Evolutionary conservation across 1,140 invertebrate genomes (phyloP), one percentile per base, ranked within the genome.

Genomic region (Drosophila yakuba): DNA sequence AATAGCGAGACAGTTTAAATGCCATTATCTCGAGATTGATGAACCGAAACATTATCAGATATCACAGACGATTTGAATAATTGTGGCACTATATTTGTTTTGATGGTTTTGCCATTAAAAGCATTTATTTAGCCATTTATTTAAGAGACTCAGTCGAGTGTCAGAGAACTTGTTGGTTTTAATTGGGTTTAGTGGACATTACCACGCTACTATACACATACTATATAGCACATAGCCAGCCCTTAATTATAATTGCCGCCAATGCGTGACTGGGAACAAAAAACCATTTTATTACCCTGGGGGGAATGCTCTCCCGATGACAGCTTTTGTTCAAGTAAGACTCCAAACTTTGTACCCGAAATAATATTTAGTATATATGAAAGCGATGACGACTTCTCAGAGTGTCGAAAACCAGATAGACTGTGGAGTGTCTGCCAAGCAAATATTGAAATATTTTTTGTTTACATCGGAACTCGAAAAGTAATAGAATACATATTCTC

Each of bases 231-330:
- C 17, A 17, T 28, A 25, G 36, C 20, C 20, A 56, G 58, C 64
- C 66, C 43, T 58, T 41, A 58, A 72, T 72, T 72, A 72, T 28
- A 71, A 23, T 36, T 68, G 10, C 25, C 54, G 36, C 5, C 68
- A 71, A 71, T 58, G 68, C 68, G 68, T 72, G 52, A 71, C 66
- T 50, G 66, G n/a, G 38, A 20, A 36, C 36, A 28, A 15, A 25
- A 38, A 45, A 20, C 20, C 28, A 43, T 41, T 41, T 50, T n/a
- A 28, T 44, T 47, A 45, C 61, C 61, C 23, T 36, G 23, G 11
- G 64, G 63, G 47, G n/a, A 63, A 54, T 8, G 14, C 47, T 50
- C 36, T 41, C 44, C 12, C 20, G 14, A 36, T 35, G 50, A 28
- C 25, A 41, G 56, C 63, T 35, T 48, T 67, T 48, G 25, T 66